Conservation (phyloP, 2,888 invertebrate genomes). For the Sarcophaga carnaria region DNA sequence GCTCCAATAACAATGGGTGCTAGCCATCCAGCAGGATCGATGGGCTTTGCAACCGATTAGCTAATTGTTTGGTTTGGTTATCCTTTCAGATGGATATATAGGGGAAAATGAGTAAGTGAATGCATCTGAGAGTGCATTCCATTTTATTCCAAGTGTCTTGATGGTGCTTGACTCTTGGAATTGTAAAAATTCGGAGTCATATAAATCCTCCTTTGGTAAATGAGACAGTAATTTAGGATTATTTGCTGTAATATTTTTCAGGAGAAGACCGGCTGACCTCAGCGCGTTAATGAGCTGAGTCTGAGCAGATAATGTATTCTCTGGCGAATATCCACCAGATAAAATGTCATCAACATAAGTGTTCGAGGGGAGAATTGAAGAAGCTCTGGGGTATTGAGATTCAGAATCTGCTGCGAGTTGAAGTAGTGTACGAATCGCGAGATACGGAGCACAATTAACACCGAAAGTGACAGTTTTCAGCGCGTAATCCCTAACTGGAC, state of each 20-base stretch:
- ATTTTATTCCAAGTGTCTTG: constrained; percentile 43
- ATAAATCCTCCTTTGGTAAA: constrained; percentile 4
- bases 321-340: neutral
- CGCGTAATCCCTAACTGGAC: neutral
- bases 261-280: neutral
- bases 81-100: neutral
- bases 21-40: constrained; percentile 47
- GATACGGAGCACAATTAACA: neutral
- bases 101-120: constrained; percentile 12
- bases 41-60: constrained; percentile 4
- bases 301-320: neutral
- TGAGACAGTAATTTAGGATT: neutral
- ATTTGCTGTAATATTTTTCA: too few relatives aligned
- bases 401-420: neutral
- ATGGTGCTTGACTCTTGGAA: constrained; percentile 24
- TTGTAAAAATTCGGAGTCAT: constrained; percentile 9
- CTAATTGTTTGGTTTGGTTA: constrained; percentile 12
- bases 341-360: constrained; percentile 33
- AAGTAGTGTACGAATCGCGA: neutral
- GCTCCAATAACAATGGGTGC: constrained; percentile 43
- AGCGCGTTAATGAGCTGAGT: neutral
- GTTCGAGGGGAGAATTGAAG: neutral
- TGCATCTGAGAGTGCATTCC: constrained; percentile 35
- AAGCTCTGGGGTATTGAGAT: neutral
- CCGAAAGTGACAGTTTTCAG: too few relatives aligned